Conservation (phyloP, 2,113 vertebrate species). For the Procavia capensis region DNA sequence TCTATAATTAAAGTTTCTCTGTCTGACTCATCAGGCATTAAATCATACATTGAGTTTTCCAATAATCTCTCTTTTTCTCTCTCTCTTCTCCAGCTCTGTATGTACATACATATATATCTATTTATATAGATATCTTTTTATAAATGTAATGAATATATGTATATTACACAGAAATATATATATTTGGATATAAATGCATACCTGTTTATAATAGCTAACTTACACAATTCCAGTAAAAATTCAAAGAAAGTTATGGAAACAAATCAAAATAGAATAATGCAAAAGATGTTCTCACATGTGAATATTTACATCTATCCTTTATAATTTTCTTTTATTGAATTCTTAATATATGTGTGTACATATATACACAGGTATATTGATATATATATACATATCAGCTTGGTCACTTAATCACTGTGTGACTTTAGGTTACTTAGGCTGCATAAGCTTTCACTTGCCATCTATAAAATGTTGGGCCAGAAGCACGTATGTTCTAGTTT, state of each 20-base stretch:
- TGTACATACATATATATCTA: no score
- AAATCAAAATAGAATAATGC: not conserved
- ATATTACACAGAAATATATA: not conserved
- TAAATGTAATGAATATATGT: not conserved
- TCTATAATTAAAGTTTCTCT: not conserved
- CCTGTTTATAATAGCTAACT: not conserved
- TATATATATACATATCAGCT: not conserved
- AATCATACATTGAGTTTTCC: not conserved
- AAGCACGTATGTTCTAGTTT: not conserved
- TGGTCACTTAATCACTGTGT: not conserved
- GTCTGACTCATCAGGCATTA: slow-evolving; percentile 12
- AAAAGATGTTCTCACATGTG: not conserved
- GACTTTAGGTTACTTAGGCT: not conserved
- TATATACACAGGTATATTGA: not conserved
- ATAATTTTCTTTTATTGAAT: slow-evolving; percentile 10
- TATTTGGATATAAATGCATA: no score
- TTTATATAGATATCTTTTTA: no score
- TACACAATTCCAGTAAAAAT: not conserved
- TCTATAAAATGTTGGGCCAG: not conserved
- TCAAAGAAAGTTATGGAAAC: not conserved
- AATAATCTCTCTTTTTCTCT: not conserved
- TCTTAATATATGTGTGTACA: not conserved
- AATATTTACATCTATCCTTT: not conserved
- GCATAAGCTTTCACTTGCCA: not conserved
- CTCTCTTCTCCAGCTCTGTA: no score